These are phyloP conservation scores for Thalpophila matura DNA, from an alignment of 2,888 invertebrate genomes.

Conservation along the genomic window DNA sequence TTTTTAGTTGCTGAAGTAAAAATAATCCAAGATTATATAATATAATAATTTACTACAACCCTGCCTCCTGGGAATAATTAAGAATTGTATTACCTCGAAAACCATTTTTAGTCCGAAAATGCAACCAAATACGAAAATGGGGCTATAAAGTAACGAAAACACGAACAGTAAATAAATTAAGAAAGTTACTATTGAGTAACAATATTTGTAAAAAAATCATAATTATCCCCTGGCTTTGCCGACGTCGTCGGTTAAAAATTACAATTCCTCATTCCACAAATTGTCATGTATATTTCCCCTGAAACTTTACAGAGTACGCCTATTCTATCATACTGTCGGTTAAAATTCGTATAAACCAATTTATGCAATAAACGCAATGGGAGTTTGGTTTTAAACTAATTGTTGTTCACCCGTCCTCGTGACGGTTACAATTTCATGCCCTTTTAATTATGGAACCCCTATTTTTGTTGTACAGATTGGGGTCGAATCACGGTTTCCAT, in stretches of 20 bases:
- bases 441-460: constrained; percentile 71
- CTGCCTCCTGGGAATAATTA: not conserved
- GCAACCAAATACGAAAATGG: constrained; percentile 6
- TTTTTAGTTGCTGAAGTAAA: not conserved
- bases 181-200: not conserved
- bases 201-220: constrained; percentile 28
- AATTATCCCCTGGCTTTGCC: too few relatives aligned
- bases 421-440: constrained; percentile 72
- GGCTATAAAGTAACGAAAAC: constrained; percentile 7
- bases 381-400: constrained; percentile 70
- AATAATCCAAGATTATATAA: not conserved
- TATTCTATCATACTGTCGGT: constrained; percentile 32
- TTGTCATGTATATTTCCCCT: constrained; percentile 35
- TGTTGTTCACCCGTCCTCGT: constrained; percentile 67
- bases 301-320: constrained; percentile 34
- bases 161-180: constrained; percentile 10
- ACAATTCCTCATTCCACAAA: constrained; percentile 25
- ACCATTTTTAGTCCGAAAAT: not conserved
- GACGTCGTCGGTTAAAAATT: not conserved
- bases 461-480: constrained; percentile 58
- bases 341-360: constrained; percentile 61
- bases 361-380: constrained; percentile 66
- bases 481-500: constrained; percentile 33
- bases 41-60: not conserved
- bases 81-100: not conserved